Evolutionary conservation across 1,140 invertebrate species (phyloP).

Genomic region (Drosophila carrolli): DNA sequence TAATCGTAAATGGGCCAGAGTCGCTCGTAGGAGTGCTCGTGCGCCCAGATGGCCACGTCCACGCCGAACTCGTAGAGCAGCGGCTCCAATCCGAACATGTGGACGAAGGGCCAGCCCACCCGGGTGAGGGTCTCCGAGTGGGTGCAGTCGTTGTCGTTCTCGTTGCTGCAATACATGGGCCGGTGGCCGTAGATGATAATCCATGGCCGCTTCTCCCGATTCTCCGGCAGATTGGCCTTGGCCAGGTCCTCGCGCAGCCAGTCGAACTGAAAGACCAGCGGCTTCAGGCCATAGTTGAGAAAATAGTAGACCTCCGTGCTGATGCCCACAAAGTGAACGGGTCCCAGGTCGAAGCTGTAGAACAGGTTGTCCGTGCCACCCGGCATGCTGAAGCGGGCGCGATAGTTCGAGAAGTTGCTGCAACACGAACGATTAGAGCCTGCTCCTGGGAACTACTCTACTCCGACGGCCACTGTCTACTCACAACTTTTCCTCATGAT

Average conservation of each 20-base stretch:
- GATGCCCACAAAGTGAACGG: conserved; percentile 95
- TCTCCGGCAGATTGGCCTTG: conserved; percentile 88
- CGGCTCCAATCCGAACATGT: conserved; percentile 92
- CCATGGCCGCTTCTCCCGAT: conserved; percentile 92
- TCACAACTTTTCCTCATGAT: conserved; percentile 95
- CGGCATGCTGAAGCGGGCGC: conserved; percentile 95
- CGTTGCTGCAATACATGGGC: conserved; percentile 98
- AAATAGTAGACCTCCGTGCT: conserved; percentile 99
- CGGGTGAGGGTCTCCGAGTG: conserved; percentile 90
- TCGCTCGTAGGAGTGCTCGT: conserved; percentile 98
- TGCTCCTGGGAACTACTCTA: background rate
- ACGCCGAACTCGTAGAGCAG: conserved; percentile 95
- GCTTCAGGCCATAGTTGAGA: conserved; percentile 93
- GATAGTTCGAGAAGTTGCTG: conserved; percentile 96
- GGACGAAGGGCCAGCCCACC: conserved; percentile 90
- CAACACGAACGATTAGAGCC: conserved; percentile 52
- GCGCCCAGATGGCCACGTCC: conserved; percentile 97
- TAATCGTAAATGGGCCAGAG: conserved; percentile 97
- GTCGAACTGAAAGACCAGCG: conserved; percentile 93
- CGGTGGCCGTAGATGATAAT: conserved; percentile 97
- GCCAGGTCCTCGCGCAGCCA: conserved; percentile 94
- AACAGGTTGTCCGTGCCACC: conserved; percentile 90
- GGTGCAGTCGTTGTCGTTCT: conserved; percentile 94
- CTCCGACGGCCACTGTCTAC: conserved; percentile 68
- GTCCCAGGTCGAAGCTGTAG: conserved; percentile 97